A percentile compares a stretch with the other conserved stretches of the same genome.
phyloP scores from a whole-genome alignment of 2,888 invertebrate genomes.

The Hirtodrosophila cameraria region DNA sequence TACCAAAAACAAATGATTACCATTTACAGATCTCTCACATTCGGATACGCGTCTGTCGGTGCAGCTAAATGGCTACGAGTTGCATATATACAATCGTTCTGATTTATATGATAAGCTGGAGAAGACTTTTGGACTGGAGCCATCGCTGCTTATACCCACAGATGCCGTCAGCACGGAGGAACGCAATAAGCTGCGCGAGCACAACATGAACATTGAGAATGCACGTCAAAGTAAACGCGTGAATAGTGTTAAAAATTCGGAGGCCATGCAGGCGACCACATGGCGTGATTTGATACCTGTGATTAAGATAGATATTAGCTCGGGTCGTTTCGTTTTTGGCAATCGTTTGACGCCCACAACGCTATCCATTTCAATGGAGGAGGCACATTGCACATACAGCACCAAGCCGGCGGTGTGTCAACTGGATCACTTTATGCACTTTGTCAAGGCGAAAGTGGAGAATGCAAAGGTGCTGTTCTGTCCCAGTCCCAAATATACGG shows the following conservation, averaged over 20 bases:
- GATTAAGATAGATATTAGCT: slow-evolving; percentile 96
- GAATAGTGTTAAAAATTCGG: slow-evolving; percentile 86
- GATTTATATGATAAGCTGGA: slow-evolving; percentile 94
- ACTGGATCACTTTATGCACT: slow-evolving; percentile 97
- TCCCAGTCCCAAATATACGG: slow-evolving; percentile 97
- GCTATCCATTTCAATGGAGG: slow-evolving; percentile 95
- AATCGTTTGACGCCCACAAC: slow-evolving; percentile 97
- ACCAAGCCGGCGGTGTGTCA: slow-evolving; percentile 97
- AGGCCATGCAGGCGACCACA: slow-evolving; percentile 93
- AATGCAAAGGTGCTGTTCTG: slow-evolving; percentile 97
- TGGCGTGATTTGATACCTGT: slow-evolving; percentile 99
- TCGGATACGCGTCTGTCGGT: slow-evolving; percentile 96
- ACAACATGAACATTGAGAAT: slow-evolving; percentile 87
- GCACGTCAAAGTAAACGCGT: slow-evolving; percentile 85
- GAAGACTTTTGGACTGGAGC: slow-evolving; percentile 93
- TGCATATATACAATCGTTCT: slow-evolving; percentile 97
- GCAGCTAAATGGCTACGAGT: slow-evolving; percentile 96
- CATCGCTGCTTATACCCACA: slow-evolving; percentile 88
- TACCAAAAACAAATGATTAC: neutral
- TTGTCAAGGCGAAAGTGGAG: slow-evolving; percentile 96
- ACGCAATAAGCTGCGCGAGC: slow-evolving; percentile 85
- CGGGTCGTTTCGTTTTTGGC: slow-evolving; percentile 96
- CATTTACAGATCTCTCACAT: slow-evolving; percentile 93
- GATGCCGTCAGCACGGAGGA: slow-evolving; percentile 86
- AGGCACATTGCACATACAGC: slow-evolving; percentile 96